Conservation (phyloP, 2,113 vertebrate genomes). For the Cinclus mexicanus region DNA sequence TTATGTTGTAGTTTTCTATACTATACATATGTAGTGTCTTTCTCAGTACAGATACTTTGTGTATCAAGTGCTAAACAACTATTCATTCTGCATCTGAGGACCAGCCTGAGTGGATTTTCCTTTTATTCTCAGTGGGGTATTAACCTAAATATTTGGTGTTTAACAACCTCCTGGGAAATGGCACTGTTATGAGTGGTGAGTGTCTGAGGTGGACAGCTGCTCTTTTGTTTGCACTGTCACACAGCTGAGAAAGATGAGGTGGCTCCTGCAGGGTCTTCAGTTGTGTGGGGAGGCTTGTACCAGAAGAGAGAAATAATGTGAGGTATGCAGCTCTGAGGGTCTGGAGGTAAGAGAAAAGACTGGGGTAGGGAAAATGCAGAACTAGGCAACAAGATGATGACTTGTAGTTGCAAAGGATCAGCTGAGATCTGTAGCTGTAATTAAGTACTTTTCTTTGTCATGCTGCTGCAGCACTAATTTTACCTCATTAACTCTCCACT, state of each 20-base stretch:
- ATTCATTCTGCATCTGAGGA: not conserved
- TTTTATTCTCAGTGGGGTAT: not conserved
- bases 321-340: not conserved
- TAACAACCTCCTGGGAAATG: not conserved
- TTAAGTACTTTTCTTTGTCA: not conserved
- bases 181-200: not conserved
- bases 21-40: fast-evolving
- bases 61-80: not conserved
- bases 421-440: not conserved
- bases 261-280: not conserved
- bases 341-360: not conserved
- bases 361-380: not conserved
- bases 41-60: not conserved
- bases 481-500: not conserved
- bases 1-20: not conserved
- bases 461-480: not conserved
- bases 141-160: not conserved
- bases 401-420: not conserved
- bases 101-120: not conserved
- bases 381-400: not conserved
- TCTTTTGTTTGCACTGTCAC: not conserved
- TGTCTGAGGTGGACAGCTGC: not conserved
- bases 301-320: not conserved
- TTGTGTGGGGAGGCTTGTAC: not conserved
- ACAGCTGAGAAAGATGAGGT: not conserved